These are phyloP conservation scores for Chelmon rostratus DNA, from an alignment of 2,797 vertebrate genomes.

Conservation along the genomic window DNA sequence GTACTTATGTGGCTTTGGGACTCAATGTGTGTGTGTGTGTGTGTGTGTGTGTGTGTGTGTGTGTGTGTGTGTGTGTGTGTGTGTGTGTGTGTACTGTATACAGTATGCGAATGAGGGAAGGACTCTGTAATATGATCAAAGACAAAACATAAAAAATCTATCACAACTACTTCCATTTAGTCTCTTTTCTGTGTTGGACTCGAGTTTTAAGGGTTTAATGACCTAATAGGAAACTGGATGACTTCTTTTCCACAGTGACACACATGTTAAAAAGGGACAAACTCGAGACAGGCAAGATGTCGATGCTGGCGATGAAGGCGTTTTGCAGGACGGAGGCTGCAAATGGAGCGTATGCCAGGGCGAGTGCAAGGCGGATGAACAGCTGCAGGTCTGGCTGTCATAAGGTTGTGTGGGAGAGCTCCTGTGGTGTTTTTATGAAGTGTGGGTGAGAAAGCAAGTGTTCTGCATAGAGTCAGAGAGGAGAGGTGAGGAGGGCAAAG, in stretches of 20 bases:
- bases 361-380: conserved; percentile 13
- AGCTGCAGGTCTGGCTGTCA: conserved; percentile 39
- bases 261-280: conserved; percentile 9
- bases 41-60: conserved; percentile 18
- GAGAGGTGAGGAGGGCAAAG: conserved; percentile 11
- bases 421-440: conserved; percentile 59
- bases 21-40: conserved; percentile 26
- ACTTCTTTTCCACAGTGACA: conserved; percentile 23
- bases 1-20: conserved; percentile 72
- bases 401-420: conserved; percentile 32
- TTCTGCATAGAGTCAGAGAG: conserved; percentile 28
- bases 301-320: conserved; percentile 16
- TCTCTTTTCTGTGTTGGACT: conserved; percentile 2
- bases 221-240: conserved; percentile 35
- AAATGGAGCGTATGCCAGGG: not conserved
- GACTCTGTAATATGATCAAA: conserved; percentile 47
- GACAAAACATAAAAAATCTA: conserved; percentile 50
- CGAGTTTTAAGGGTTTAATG: conserved; percentile 21
- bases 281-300: not conserved
- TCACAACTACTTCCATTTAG: conserved; percentile 14
- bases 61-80: conserved; percentile 22
- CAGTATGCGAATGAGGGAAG: conserved; percentile 42
- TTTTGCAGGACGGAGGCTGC: conserved; percentile 3
- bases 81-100: conserved; percentile 30
- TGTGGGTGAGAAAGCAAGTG: conserved; percentile 47